Percentiles rank a stretch among this genome's conserved stretches.
Evolutionary conservation across 2,797 vertebrate species (phyloP).

Genomic region (Orestias chungarensis): DNA sequence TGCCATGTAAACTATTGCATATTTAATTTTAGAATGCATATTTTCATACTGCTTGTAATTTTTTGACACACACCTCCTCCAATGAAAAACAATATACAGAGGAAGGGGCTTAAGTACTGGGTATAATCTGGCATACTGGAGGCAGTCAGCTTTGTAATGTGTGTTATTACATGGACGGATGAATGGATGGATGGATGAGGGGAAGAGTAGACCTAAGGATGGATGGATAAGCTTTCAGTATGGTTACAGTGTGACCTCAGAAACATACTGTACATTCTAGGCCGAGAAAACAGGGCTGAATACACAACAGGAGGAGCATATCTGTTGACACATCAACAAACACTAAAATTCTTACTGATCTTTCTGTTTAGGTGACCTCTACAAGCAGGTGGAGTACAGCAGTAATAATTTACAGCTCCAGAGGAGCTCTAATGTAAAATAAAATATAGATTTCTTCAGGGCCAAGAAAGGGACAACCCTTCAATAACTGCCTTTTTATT

Average conservation of each 20-base stretch:
- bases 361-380: slow-evolving; percentile 59
- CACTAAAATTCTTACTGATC: slow-evolving; percentile 19
- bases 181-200: slow-evolving; percentile 63
- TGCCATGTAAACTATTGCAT: background rate
- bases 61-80: slow-evolving; percentile 25
- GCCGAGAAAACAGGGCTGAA: slow-evolving; percentile 22
- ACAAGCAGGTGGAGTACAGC: slow-evolving; percentile 63
- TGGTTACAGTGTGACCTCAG: slow-evolving; percentile 40
- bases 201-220: slow-evolving; percentile 52
- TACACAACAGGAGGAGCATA: slow-evolving; percentile 32
- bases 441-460: slow-evolving; percentile 71
- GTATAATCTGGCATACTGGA: slow-evolving; percentile 63
- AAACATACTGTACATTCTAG: slow-evolving; percentile 27
- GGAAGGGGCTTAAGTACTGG: slow-evolving; percentile 41
- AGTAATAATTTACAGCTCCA: slow-evolving; percentile 74
- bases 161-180: slow-evolving; percentile 71
- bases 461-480: slow-evolving; percentile 44
- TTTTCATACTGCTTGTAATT: slow-evolving; percentile 14
- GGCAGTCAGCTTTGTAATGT: slow-evolving; percentile 74
- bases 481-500: slow-evolving; percentile 60
- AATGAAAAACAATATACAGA: slow-evolving; percentile 39
- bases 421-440: slow-evolving; percentile 66
- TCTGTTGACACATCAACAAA: slow-evolving; percentile 23
- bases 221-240: slow-evolving; percentile 64
- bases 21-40: background rate